Evolutionary conservation across 64 coral and sea anemone species (phyloP).

Genomic region (Montipora cactus): DNA sequence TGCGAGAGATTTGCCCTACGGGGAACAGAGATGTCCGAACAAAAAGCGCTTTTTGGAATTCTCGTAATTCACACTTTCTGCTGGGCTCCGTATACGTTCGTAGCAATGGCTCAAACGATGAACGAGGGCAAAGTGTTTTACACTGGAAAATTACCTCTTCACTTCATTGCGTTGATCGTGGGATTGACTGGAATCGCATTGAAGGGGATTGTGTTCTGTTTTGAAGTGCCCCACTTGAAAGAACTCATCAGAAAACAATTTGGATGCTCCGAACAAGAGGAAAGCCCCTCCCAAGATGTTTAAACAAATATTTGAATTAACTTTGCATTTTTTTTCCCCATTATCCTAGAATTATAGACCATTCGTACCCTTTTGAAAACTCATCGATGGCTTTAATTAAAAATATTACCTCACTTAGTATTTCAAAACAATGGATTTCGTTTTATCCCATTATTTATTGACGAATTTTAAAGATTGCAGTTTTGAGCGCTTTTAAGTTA

Average conservation of each 20-base stretch:
- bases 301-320: slow-evolving; percentile 12
- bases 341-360: not conserved
- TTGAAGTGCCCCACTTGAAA: slow-evolving; percentile 76
- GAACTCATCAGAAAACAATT: slow-evolving; percentile 33
- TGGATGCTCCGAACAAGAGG: slow-evolving; percentile 51
- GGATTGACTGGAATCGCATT: slow-evolving; percentile 65
- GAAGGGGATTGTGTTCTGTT: slow-evolving; percentile 71
- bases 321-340: not conserved
- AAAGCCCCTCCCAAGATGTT: not conserved
- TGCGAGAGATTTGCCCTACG: slow-evolving; percentile 60
- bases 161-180: slow-evolving; percentile 66
- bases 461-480: too few relatives aligned
- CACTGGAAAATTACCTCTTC: slow-evolving; percentile 50
- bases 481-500: too few relatives aligned
- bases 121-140: not conserved
- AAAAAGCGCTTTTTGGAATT: slow-evolving; percentile 80
- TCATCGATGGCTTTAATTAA: too few relatives aligned
- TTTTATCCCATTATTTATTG: too few relatives aligned
- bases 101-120: slow-evolving; percentile 55
- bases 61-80: slow-evolving; percentile 77
- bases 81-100: slow-evolving; percentile 73
- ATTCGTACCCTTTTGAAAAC: too few relatives aligned
- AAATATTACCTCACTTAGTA: too few relatives aligned
- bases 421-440: too few relatives aligned
- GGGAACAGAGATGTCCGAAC: slow-evolving; percentile 60